These are phyloP conservation scores for Squalus acanthias DNA, from an alignment of 2,797 vertebrate species.

Conservation along the genomic window DNA sequence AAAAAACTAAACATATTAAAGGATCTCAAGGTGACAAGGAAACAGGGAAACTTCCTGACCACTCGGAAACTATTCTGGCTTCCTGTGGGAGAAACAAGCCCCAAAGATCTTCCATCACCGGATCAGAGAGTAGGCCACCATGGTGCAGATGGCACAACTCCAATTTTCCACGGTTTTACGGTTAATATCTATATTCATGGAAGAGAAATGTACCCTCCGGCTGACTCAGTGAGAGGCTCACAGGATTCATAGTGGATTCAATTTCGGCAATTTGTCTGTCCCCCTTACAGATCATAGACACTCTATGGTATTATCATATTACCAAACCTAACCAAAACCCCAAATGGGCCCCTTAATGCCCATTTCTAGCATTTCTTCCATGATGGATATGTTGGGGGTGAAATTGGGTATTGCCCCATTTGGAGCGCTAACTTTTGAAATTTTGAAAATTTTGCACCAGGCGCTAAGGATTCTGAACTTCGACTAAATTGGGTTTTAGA, in stretches of 20 bases:
- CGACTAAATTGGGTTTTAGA: no score
- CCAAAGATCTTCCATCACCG: neutral
- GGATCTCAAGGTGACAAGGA: conserved; percentile 23
- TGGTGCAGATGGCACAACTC: neutral
- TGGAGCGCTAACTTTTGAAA: no score
- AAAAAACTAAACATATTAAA: neutral
- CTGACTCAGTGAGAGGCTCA: neutral
- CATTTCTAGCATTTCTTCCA: no score
- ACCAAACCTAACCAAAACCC: no score
- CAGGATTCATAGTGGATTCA: neutral
- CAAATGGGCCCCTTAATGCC: no score
- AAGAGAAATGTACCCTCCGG: neutral
- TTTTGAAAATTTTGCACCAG: no score
- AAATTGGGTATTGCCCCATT: no score
- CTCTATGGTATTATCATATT: no score
- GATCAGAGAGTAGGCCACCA: conserved; percentile 27
- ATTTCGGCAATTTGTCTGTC: neutral
- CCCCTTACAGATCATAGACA: no score
- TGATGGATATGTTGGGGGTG: no score
- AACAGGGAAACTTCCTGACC: neutral
- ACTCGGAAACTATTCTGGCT: neutral
- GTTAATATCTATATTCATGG: neutral
- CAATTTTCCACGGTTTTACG: neutral
- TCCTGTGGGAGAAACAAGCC: neutral
- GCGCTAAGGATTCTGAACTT: no score